A percentile compares a stretch with the other conserved stretches of the same genome.
phyloP scores from a whole-genome alignment of 1,140 invertebrate genomes.

The Papilio glaucus region DNA sequence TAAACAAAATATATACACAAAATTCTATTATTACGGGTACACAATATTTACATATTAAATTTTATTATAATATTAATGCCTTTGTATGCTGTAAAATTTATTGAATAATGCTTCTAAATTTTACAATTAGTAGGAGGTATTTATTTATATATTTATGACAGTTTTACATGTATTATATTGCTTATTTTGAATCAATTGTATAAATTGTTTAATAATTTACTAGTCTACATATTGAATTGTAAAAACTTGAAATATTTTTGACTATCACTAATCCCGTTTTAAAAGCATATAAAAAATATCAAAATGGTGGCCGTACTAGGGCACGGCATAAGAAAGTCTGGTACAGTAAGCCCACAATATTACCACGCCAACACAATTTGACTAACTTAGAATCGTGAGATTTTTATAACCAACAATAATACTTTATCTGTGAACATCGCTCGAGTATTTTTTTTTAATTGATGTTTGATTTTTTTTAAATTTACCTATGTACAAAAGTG shows the following conservation, averaged over 20 bases:
- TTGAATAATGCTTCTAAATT: constrained; percentile 5
- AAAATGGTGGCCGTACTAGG: neutral
- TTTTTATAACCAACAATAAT: neutral
- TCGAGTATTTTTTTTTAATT: neutral
- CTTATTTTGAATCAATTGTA: constrained; percentile 3
- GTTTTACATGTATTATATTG: neutral
- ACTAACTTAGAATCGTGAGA: neutral
- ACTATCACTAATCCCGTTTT: neutral
- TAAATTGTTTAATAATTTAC: neutral
- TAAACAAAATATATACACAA: constrained; percentile 16
- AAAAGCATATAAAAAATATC: constrained; percentile 20
- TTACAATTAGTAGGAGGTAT: constrained; percentile 19
- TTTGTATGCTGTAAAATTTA: constrained; percentile 1
- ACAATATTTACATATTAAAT: constrained; percentile 12
- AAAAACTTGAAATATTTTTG: constrained; percentile 5
- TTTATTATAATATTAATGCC: constrained; percentile 26
- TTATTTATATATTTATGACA: neutral
- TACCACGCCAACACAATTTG: neutral
- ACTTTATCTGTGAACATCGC: neutral
- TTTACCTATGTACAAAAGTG: neutral
- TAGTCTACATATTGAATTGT: neutral
- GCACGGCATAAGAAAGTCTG: neutral
- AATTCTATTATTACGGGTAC: neutral
- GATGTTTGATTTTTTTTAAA: neutral
- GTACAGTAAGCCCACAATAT: neutral